Percentiles rank a stretch among this genome's conserved stretches.
These are phyloP conservation scores for Tenthredo mesomela DNA, from an alignment of 2,888 invertebrate genomes.

Conservation along the genomic window DNA sequence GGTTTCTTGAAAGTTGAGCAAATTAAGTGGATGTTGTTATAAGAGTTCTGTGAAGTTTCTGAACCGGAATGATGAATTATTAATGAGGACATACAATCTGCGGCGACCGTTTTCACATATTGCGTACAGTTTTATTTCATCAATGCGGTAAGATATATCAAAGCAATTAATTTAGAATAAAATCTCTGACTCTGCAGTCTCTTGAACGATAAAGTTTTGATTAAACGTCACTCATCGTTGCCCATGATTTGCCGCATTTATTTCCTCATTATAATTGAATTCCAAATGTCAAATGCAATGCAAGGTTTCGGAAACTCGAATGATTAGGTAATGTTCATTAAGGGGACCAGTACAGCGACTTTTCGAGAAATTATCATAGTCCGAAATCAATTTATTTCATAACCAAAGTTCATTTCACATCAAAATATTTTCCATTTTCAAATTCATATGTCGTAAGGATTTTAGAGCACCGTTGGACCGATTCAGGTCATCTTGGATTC, in stretches of 20 bases:
- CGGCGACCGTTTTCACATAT: not conserved
- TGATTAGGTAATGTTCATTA: too few species aligned
- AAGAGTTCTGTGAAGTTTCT: not conserved
- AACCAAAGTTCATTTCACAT: too few species aligned
- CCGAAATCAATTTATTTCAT: too few species aligned
- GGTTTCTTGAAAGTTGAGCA: not conserved
- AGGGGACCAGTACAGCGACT: too few species aligned
- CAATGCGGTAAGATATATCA: not conserved
- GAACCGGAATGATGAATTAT: not conserved
- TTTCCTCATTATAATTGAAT: not conserved
- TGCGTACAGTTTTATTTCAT: not conserved
- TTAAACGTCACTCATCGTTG: not conserved
- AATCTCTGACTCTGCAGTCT: not conserved
- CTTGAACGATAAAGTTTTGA: not conserved
- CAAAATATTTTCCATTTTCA: too few species aligned
- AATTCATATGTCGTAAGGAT: too few species aligned
- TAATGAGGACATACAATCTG: not conserved
- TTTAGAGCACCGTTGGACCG: too few species aligned
- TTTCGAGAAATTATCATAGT: too few species aligned
- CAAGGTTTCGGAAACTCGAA: not conserved
- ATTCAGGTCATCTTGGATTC: too few species aligned
- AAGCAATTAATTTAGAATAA: constrained; percentile 15
- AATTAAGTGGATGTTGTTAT: not conserved
- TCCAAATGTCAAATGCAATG: not conserved
- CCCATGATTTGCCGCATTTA: not conserved